Percentiles rank a stretch among this genome's conserved stretches.
Evolutionary conservation across 2,888 invertebrate genomes (phyloP).

Genomic region (Philopedon plagiatum): DNA sequence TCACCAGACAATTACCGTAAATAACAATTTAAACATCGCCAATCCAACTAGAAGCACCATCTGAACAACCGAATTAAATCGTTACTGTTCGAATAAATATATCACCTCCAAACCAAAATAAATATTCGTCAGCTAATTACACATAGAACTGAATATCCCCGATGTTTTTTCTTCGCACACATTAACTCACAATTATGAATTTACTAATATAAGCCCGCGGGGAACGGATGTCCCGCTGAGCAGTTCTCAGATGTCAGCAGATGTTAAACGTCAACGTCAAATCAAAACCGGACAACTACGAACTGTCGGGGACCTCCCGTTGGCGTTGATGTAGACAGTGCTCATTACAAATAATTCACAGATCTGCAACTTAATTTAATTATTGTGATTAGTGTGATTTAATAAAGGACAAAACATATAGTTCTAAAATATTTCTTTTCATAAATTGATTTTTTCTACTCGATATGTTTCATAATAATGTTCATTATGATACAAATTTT

Average conservation of each 20-base stretch:
- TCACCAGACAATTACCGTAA: too few species aligned
- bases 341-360: conserved; percentile 26
- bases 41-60: too few species aligned
- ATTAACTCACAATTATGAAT: conserved; percentile 30
- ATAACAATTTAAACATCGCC: too few species aligned
- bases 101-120: conserved; percentile 30
- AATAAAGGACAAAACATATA: too few species aligned
- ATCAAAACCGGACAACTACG: conserved; percentile 56
- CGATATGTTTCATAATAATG: too few species aligned
- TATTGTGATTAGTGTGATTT: too few species aligned
- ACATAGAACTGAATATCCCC: conserved; percentile 4
- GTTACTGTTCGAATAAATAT: conserved; percentile 27
- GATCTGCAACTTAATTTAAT: conserved; percentile 35
- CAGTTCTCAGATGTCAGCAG: conserved; percentile 58
- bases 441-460: too few species aligned
- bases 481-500: too few species aligned
- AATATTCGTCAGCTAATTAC: conserved; percentile 31
- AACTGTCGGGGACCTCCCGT: conserved; percentile 53
- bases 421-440: too few species aligned
- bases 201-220: conserved; percentile 32
- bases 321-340: conserved; percentile 33
- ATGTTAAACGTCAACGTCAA: conserved; percentile 61
- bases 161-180: conserved; percentile 1
- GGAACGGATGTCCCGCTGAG: conserved; percentile 59
- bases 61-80: too few species aligned